A percentile compares a stretch with the other conserved stretches of the same genome.
These are phyloP conservation scores for Holothuria glaberrima DNA, from an alignment of 35 echinoderm and acorn worm genomes.

Conservation along the genomic window DNA sequence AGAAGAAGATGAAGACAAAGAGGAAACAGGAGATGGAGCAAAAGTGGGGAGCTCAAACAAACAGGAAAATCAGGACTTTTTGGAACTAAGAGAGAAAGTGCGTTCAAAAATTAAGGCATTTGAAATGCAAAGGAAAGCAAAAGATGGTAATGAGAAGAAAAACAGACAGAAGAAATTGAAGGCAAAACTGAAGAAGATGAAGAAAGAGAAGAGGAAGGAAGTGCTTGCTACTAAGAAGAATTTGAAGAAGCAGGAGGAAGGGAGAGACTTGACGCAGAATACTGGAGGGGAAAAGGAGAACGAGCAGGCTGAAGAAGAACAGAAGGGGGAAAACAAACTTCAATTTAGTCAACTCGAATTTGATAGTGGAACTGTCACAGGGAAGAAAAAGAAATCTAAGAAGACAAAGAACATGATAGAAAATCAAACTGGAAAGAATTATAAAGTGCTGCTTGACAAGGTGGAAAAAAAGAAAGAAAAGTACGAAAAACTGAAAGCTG, in stretches of 20 bases:
- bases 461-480: constrained; percentile 79
- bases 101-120: constrained; percentile 61
- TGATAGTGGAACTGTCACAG: constrained; percentile 25
- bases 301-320: constrained; percentile 1
- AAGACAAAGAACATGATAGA: constrained; percentile 81
- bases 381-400: constrained; percentile 35
- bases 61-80: too few relatives aligned
- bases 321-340: not conserved
- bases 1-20: not conserved
- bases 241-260: constrained; percentile 35
- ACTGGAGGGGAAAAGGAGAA: not conserved
- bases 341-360: constrained; percentile 91
- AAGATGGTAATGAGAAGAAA: constrained; percentile 59
- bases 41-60: not conserved
- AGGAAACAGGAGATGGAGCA: not conserved
- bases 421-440: constrained; percentile 76
- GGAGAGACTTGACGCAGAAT: not conserved
- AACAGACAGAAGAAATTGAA: constrained; percentile 50
- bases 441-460: constrained; percentile 77
- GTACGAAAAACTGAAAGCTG: constrained; percentile 79
- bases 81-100: constrained; percentile 81
- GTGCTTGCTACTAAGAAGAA: constrained; percentile 46
- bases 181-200: constrained; percentile 67
- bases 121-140: constrained; percentile 55
- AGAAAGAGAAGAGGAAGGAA: constrained; percentile 53